These are phyloP conservation scores for Trachelipus rathkii DNA, from an alignment of 1,140 invertebrate genomes.

Conservation along the genomic window DNA sequence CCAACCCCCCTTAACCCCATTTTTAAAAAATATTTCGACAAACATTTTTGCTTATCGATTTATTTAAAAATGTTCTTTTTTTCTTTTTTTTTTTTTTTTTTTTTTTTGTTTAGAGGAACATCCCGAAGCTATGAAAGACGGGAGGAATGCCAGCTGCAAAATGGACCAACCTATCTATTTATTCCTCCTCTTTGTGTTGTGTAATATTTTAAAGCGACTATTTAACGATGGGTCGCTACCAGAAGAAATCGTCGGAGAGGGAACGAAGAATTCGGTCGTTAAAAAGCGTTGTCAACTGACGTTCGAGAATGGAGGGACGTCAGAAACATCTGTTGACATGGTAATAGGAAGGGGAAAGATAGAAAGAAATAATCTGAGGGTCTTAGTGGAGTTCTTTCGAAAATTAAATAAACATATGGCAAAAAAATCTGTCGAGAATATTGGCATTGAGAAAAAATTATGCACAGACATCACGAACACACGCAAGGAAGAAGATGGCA, in stretches of 20 bases:
- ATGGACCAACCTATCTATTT: neutral
- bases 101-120: no score
- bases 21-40: no score
- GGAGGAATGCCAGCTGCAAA: neutral
- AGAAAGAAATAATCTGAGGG: neutral
- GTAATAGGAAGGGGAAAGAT: neutral
- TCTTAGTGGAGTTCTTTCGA: neutral
- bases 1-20: no score
- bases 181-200: neutral
- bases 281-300: neutral
- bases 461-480: neutral
- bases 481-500: no score
- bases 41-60: no score
- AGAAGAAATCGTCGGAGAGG: neutral
- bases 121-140: neutral
- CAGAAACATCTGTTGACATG: neutral
- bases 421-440: neutral
- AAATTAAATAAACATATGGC: neutral
- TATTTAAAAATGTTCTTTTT: no score
- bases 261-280: neutral
- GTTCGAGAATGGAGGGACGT: neutral
- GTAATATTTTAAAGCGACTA: neutral
- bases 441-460: neutral
- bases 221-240: neutral
- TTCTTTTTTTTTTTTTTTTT: no score